A percentile compares a stretch with the other conserved stretches of the same genome.
phyloP scores from a whole-genome alignment of 2,888 invertebrate species.

The Molorchus minor region DNA sequence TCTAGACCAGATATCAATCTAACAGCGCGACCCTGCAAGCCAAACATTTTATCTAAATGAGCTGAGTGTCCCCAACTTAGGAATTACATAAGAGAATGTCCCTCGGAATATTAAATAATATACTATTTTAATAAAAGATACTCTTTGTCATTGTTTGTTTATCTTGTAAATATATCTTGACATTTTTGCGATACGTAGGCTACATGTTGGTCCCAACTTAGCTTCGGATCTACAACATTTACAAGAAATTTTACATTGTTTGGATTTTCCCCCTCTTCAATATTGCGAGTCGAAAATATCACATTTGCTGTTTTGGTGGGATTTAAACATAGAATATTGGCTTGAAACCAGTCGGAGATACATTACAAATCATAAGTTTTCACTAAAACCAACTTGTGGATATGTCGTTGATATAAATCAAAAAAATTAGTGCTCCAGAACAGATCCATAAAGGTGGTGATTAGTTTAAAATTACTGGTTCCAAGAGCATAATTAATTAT shows the following conservation, averaged over 20 bases:
- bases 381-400: background rate
- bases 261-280: background rate
- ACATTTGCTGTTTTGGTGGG: background rate
- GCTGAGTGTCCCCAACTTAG: too few species aligned
- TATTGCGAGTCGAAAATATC: background rate
- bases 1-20: too few species aligned
- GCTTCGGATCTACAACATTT: background rate
- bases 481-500: too few species aligned
- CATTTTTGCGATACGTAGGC: background rate
- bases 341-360: background rate
- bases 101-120: too few species aligned
- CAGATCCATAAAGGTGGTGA: too few species aligned
- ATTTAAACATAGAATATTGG: slow-evolving; percentile 3
- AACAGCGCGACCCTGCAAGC: too few species aligned
- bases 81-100: too few species aligned
- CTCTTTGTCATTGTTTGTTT: background rate
- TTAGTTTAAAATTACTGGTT: too few species aligned
- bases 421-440: too few species aligned
- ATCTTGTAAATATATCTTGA: background rate
- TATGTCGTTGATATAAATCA: slow-evolving; percentile 2
- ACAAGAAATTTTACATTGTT: background rate
- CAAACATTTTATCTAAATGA: too few species aligned
- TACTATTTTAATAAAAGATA: background rate
- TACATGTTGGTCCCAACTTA: slow-evolving; percentile 7
- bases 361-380: background rate